These are phyloP conservation scores for Lordiphosa clarofinis DNA, from an alignment of 1,140 invertebrate genomes.

Conservation along the genomic window DNA sequence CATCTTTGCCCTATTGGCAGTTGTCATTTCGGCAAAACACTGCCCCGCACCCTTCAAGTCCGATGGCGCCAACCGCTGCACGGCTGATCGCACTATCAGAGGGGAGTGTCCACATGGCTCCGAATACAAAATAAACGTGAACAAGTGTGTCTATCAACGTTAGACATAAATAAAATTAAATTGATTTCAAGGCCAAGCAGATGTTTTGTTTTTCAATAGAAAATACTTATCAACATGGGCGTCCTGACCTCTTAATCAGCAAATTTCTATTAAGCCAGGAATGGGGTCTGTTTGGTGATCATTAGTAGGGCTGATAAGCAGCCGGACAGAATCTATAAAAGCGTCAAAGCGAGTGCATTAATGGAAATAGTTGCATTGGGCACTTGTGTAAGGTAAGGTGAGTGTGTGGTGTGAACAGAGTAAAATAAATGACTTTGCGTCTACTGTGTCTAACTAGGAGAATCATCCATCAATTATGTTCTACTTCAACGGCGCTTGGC, in stretches of 20 bases:
- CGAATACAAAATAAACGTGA: conserved; percentile 41
- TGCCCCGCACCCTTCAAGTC: conserved; percentile 46
- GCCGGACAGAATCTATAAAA: conserved; percentile 29
- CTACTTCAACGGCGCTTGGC: conserved; percentile 46
- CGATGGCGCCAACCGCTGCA: conserved; percentile 20
- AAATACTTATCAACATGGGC: conserved; percentile 3
- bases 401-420: conserved; percentile 9
- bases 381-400: conserved; percentile 32
- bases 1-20: conserved; percentile 53
- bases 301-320: too few species aligned
- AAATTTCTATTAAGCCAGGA: too few species aligned
- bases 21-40: conserved; percentile 37
- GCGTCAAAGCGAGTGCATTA: conserved; percentile 15
- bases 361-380: conserved; percentile 38
- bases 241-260: neutral
- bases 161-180: conserved; percentile 1
- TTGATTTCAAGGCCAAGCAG: too few species aligned
- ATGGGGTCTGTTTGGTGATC: too few species aligned
- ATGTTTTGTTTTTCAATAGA: conserved; percentile 15
- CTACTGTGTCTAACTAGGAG: conserved; percentile 6
- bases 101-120: conserved; percentile 57
- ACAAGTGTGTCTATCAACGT: conserved; percentile 54
- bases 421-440: neutral
- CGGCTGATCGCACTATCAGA: conserved; percentile 40
- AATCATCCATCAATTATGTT: conserved; percentile 24